Evolutionary conservation across 2,113 vertebrate species (phyloP).

Genomic region (Benitochromis conjunctus): DNA sequence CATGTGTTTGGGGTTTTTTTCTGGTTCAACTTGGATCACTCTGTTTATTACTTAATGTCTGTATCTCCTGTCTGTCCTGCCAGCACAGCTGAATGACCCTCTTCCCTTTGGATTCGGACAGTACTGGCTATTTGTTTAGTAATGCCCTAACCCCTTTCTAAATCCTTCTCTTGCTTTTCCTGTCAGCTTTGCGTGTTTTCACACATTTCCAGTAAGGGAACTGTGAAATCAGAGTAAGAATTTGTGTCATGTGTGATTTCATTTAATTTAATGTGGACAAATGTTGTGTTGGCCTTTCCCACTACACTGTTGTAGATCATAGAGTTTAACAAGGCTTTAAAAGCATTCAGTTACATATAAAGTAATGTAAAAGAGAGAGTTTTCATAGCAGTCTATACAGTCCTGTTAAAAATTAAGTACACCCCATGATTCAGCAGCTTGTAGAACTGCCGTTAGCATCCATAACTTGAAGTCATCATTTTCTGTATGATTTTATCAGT

Average conservation of each 20-base stretch:
- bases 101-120: background rate
- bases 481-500: background rate
- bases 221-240: background rate
- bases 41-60: background rate
- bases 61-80: background rate
- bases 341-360: background rate
- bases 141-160: background rate
- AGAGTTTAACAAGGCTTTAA: background rate
- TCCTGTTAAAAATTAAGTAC: background rate
- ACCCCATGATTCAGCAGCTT: background rate
- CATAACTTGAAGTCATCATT: background rate
- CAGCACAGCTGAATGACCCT: slow-evolving; percentile 36
- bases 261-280: background rate
- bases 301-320: background rate
- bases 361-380: background rate
- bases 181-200: background rate
- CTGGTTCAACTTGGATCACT: background rate
- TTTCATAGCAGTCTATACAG: background rate
- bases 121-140: background rate
- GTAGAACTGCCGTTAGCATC: background rate
- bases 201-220: background rate
- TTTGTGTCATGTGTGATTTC: background rate
- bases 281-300: background rate
- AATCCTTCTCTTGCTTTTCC: background rate
- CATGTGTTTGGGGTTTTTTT: background rate